Evolutionary conservation across 2,113 vertebrate genomes (phyloP), one percentile per base, ranked within the genome.

Genomic region (Notiomystis cincta): DNA sequence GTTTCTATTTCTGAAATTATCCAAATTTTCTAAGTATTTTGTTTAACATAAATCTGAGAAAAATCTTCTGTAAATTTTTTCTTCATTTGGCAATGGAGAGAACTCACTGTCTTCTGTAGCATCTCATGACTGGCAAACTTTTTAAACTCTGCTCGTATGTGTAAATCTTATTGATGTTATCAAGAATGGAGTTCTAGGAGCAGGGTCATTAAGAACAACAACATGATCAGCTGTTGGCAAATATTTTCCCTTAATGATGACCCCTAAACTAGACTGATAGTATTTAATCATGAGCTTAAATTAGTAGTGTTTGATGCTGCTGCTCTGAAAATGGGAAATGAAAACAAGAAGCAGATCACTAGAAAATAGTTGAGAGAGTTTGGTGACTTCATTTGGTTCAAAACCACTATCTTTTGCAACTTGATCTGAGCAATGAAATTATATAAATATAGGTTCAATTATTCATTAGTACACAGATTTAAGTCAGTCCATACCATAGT

Each of bases 241-340:
- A 93, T 70, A 24, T 72, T 90, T 96, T 91, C 22, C 35, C 27
- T 88, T 79, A 82, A 54, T 77, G 54, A 61, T 91, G 84, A 87
- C 70, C 75, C 64, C 42, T 88, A 85, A 91, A 57, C 20, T 45
- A 82, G 80, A 22, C 30, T 80, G 62, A 58, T 88, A 90, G 65
- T 88, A 91, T 95, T 95, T 88, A 96, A 79, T 82, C 42, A 85
- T 87, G 66, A 85, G 10, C 4, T 91, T 89, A 73, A 93, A 82
- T 89, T 91, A 93, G 13, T 42, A 58, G 62, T 70, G 84, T 69
- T 65, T 94, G 58, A 87, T 80, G 61, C 12, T 57, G 48, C 0
- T 65, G 25, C 30, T 85, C 61, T 28, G 73, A 65, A 65, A 89
- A 87, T 80, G 7, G 64, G 33, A 89, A 95, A 70, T 33, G 33